These are phyloP conservation scores for Hirtodrosophila trivittata DNA, from an alignment of 2,888 invertebrate genomes.

Conservation along the genomic window DNA sequence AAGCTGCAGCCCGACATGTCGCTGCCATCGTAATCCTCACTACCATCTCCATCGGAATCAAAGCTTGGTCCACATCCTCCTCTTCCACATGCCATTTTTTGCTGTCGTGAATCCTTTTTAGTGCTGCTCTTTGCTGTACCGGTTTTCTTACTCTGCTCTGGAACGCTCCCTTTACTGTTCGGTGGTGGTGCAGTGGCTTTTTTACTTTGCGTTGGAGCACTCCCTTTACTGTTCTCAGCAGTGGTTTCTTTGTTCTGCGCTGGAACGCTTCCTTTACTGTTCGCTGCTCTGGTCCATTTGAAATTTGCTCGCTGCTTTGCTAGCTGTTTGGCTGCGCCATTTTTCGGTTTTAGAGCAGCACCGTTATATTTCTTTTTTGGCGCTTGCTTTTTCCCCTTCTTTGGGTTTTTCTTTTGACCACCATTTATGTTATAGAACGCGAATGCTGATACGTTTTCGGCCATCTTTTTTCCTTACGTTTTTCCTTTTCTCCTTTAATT, in stretches of 20 bases:
- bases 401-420: neutral
- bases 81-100: no score
- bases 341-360: neutral
- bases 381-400: slow-evolving; percentile 1
- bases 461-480: slow-evolving; percentile 16
- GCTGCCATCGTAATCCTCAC: slow-evolving; percentile 25
- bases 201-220: no score
- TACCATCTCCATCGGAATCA: slow-evolving; percentile 23
- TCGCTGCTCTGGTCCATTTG: neutral
- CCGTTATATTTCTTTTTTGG: slow-evolving; percentile 3
- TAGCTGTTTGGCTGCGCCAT: neutral
- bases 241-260: no score
- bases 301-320: neutral
- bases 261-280: neutral
- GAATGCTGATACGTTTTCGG: slow-evolving; percentile 24
- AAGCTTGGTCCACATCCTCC: slow-evolving; percentile 4
- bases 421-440: slow-evolving; percentile 9
- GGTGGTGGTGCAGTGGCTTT: no score
- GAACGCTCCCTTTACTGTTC: no score
- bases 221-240: no score
- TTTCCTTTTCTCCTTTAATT: neutral
- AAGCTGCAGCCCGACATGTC: slow-evolving; percentile 6
- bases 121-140: no score
- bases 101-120: no score
- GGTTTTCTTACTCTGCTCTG: no score